Percentiles rank a stretch among this genome's conserved stretches.
These are phyloP conservation scores for Arctopsyche grandis DNA, from an alignment of 1,140 invertebrate species.

Conservation along the genomic window DNA sequence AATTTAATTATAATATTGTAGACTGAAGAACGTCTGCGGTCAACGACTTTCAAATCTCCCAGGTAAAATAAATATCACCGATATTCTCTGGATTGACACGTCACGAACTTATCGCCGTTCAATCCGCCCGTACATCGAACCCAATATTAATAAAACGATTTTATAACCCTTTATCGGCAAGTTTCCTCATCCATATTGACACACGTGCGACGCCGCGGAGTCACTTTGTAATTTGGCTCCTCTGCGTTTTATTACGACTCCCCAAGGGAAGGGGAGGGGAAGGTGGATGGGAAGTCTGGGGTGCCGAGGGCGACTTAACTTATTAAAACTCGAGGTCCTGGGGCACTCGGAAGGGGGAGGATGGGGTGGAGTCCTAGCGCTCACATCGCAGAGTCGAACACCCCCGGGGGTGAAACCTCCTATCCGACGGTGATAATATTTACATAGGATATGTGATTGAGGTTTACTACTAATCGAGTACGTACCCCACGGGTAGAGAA, in stretches of 20 bases:
- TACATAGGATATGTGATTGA: conserved; percentile 53
- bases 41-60: too few relatives aligned
- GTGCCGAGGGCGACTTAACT: conserved; percentile 36
- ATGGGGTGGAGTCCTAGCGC: neutral
- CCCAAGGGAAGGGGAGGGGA: neutral
- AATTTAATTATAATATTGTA: too few relatives aligned
- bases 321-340: conserved; percentile 38
- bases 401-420: neutral
- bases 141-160: conserved; percentile 42
- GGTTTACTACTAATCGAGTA: conserved; percentile 49
- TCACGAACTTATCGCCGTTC: neutral
- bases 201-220: conserved; percentile 25
- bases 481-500: conserved; percentile 14
- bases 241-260: conserved; percentile 37
- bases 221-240: conserved; percentile 29
- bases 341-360: conserved; percentile 1
- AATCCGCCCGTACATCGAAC: neutral
- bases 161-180: conserved; percentile 31
- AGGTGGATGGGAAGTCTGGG: too few relatives aligned
- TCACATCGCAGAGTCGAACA: neutral
- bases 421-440: conserved; percentile 42
- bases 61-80: too few relatives aligned
- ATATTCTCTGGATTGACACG: too few relatives aligned
- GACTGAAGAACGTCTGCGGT: too few relatives aligned
- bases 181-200: conserved; percentile 40